Base-by-base conservation (phyloP, 92 coral and sea anemone genomes). In the Muricea muricata region DNA sequence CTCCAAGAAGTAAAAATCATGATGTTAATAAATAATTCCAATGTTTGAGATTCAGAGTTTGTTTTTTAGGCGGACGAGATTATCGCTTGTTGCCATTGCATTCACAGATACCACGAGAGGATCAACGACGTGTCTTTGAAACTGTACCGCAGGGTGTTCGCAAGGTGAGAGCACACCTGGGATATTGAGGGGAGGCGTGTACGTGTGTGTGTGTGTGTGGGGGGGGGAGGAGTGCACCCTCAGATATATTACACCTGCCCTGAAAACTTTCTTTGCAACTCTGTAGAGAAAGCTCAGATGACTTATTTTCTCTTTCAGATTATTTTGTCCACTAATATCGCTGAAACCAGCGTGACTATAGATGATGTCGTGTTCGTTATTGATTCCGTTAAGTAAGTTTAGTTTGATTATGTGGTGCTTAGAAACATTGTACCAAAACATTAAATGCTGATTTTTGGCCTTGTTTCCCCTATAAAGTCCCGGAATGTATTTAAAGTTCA, bases 311-410 rank as follows among this genome's bases (percentile, higher is more conserved):
- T 73, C 58, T 80, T 65, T 31, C 87, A 95, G 98, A 95, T 95
- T 40, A 96, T 96, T 79, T 84, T 96, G 21, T 96, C 99, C 21
- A 96, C 99, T 54, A 96, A 96, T 85, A 96, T 96, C 30, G 99
- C 99, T 47, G 99, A 96, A 81, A 96, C 99, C 31, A 96, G 98
- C 75, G 94, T 96, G 61, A 96, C 99, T 81, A 93, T 96, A 15
- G 97, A 96, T 65, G 99, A 96, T 84, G 99, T 96, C 12, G 99
- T 96, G 71, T 95, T 93, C 85, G 99, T 96, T 65, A 93, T 96
- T 68, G 99, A 96, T 88, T 96, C 99, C 29, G 90, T 91, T 86
- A 96, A 96, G 99, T 93, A 84, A 81, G 99, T 83, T 14, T 17
- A n/a, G 14, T 18, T 45, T 23, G 12, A 15, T 3, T 1, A 4